These are phyloP conservation scores for Tenodera sinensis DNA, from an alignment of 2,888 invertebrate genomes.

Conservation along the genomic window DNA sequence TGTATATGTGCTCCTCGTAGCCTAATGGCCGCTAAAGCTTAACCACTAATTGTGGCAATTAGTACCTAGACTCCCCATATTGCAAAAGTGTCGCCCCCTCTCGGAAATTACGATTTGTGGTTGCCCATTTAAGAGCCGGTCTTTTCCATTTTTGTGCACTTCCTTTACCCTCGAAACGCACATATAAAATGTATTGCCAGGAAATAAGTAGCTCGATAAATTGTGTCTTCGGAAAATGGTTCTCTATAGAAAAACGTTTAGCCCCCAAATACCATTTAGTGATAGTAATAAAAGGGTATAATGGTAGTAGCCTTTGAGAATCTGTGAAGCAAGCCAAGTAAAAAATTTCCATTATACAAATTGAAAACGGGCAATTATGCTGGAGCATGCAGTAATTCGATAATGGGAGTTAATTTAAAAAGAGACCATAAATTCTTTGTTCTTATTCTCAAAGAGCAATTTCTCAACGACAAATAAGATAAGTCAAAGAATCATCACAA, in stretches of 20 bases:
- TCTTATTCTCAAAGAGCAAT: not conserved
- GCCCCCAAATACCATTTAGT: not conserved
- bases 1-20: not conserved
- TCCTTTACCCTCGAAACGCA: not conserved
- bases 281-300: not conserved
- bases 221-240: not conserved
- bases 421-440: not conserved
- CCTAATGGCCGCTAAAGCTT: conserved; percentile 1
- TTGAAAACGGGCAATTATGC: not conserved
- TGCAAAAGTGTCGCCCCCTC: not conserved
- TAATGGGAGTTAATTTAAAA: not conserved
- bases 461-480: not conserved
- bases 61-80: not conserved
- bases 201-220: not conserved
- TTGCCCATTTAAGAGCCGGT: not conserved
- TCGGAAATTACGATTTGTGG: conserved; percentile 4
- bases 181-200: not conserved
- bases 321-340: not conserved
- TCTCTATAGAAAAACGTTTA: not conserved
- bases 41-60: conserved; percentile 7
- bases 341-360: not conserved
- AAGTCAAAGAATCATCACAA: too few relatives aligned
- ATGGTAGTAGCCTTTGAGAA: not conserved
- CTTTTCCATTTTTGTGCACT: not conserved
- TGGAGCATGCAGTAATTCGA: not conserved